Percentiles rank a stretch among this genome's conserved stretches.
These are phyloP conservation scores for Atta cephalotes DNA, from an alignment of 1,140 invertebrate genomes.

Conservation along the genomic window DNA sequence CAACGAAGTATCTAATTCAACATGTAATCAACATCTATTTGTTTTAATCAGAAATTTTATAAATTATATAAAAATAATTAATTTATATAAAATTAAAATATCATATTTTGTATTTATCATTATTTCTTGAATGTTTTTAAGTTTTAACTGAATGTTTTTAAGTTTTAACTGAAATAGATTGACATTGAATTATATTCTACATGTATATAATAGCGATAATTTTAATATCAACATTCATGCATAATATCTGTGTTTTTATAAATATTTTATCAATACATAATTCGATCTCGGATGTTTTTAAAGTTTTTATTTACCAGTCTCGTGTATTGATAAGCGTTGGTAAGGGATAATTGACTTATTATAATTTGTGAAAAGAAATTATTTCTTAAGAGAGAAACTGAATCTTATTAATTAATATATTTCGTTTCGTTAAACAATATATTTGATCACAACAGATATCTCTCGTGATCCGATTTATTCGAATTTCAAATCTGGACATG, in stretches of 20 bases:
- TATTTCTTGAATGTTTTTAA: not conserved
- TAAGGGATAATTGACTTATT: slow-evolving; percentile 16
- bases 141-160: slow-evolving; percentile 15
- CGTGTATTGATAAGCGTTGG: not conserved
- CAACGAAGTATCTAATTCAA: not conserved
- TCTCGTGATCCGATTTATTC: not conserved
- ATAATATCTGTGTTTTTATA: not conserved
- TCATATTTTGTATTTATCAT: not conserved
- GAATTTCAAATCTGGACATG: slow-evolving; percentile 6
- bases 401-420: not conserved
- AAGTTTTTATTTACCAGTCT: not conserved
- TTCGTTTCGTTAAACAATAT: slow-evolving; percentile 12
- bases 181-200: not conserved
- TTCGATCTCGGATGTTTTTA: not conserved
- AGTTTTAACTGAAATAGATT: slow-evolving; percentile 14
- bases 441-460: not conserved
- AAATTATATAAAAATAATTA: not conserved
- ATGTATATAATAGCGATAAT: not conserved
- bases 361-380: not conserved
- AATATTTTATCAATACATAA: not conserved
- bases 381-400: not conserved
- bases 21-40: not conserved
- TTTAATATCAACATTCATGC: slow-evolving; percentile 1
- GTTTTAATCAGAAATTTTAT: slow-evolving; percentile 1
- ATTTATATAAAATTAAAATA: not conserved